Percentiles rank a stretch among this genome's conserved stretches.
These are phyloP conservation scores for Gymnoscelis rufifasciata DNA, from an alignment of 2,888 invertebrate species.

Conservation along the genomic window DNA sequence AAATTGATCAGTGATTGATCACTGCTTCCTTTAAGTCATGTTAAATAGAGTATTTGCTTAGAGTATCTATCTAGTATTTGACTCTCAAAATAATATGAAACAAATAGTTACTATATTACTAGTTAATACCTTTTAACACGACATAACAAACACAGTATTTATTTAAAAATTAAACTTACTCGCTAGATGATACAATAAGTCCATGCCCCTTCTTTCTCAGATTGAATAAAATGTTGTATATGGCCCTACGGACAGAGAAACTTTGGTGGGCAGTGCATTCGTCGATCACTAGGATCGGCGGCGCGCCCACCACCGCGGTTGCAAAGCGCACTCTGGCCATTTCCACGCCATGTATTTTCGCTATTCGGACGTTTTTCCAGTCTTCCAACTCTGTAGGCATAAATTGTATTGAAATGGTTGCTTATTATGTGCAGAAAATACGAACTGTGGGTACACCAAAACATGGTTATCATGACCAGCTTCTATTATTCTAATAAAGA, in stretches of 20 bases:
- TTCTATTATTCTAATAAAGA: too few species aligned
- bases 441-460: too few species aligned
- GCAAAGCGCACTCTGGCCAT: constrained; percentile 49
- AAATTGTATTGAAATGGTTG: too few species aligned
- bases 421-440: too few species aligned
- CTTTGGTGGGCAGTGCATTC: constrained; percentile 60
- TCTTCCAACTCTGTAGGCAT: constrained; percentile 40
- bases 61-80: neutral
- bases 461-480: too few species aligned
- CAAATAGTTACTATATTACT: too few species aligned
- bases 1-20: too few species aligned
- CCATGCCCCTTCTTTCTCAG: constrained; percentile 55
- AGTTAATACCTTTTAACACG: too few species aligned
- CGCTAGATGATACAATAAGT: constrained; percentile 49
- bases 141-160: too few species aligned
- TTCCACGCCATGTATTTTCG: constrained; percentile 27
- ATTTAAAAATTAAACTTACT: too few species aligned
- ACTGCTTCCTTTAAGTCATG: too few species aligned
- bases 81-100: too few species aligned
- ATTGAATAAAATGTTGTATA: constrained; percentile 54
- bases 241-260: constrained; percentile 47
- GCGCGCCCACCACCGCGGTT: constrained; percentile 57
- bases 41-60: neutral
- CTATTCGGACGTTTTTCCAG: constrained; percentile 26
- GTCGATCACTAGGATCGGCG: constrained; percentile 56